phyloP scores from a whole-genome alignment of 2,888 invertebrate genomes.

The Caenorhabditis parvicauda region DNA sequence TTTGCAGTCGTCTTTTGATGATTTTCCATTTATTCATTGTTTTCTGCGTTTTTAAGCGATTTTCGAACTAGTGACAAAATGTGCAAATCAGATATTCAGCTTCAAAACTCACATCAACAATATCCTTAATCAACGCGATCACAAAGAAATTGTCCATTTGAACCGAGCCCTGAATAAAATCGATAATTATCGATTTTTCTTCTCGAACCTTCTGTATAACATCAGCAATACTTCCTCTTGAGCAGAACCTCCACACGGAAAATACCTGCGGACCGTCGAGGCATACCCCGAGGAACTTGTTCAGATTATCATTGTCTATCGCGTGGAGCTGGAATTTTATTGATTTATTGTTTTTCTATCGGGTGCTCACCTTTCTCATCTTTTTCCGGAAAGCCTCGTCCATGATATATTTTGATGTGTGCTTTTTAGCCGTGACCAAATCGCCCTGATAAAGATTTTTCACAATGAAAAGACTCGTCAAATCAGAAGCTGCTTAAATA shows the following conservation, averaged over 20 bases:
- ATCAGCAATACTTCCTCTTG: conserved; percentile 31
- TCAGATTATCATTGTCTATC: conserved; percentile 57
- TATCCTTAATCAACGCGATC: conserved; percentile 50
- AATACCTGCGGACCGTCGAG: conserved; percentile 44
- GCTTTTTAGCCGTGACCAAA: conserved; percentile 29
- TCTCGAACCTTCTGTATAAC: conserved; percentile 15
- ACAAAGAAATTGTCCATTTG: conserved; percentile 57
- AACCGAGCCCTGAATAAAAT: conserved; percentile 21
- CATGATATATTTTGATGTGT: conserved; percentile 7
- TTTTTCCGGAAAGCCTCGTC: conserved; percentile 11
- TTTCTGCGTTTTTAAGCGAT: no score
- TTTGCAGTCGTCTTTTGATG: no score
- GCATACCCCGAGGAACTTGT: conserved; percentile 55
- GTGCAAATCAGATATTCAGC: no score
- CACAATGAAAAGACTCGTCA: no score
- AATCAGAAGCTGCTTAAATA: no score
- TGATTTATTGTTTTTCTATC: no score
- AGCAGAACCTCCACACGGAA: conserved; percentile 54
- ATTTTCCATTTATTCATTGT: no score
- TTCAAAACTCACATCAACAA: conserved; percentile 42
- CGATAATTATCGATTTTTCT: no score
- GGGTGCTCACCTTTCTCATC: conserved; percentile 19
- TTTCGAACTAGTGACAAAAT: no score
- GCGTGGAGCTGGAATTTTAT: conserved; percentile 43
- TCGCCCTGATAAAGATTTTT: conserved; percentile 15